Conservation (phyloP, 1,140 invertebrate genomes). For the Meloidogyne exigua region DNA sequence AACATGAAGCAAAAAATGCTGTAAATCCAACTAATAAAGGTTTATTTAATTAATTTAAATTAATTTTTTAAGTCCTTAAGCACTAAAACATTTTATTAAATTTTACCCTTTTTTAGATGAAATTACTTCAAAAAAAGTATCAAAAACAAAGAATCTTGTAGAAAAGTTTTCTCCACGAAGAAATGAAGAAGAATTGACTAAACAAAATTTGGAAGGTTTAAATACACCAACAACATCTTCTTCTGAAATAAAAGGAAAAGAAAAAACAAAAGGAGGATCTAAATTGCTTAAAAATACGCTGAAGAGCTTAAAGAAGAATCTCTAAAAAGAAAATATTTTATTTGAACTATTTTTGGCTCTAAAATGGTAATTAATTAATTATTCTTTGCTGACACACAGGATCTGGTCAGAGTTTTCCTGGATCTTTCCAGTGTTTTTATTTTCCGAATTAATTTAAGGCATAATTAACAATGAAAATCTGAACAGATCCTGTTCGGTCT, state of each 20-base stretch:
- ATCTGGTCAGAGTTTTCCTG: too few relatives aligned
- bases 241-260: not conserved
- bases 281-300: not conserved
- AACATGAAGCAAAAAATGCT: not conserved
- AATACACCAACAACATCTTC: not conserved
- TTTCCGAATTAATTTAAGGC: too few relatives aligned
- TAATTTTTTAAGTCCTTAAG: too few relatives aligned
- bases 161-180: not conserved
- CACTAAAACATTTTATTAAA: too few relatives aligned
- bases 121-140: slow-evolving; percentile 4
- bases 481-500: too few relatives aligned
- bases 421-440: too few relatives aligned
- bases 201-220: not conserved
- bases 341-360: too few relatives aligned
- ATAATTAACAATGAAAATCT: too few relatives aligned
- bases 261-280: not conserved
- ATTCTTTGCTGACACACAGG: too few relatives aligned
- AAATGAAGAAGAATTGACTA: not conserved
- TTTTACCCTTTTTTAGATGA: not conserved
- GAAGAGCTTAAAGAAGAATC: not conserved
- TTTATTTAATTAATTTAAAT: too few relatives aligned
- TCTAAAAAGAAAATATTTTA: not conserved
- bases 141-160: not conserved
- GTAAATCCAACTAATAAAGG: too few relatives aligned
- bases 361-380: too few relatives aligned